Conservation (phyloP, 2,888 invertebrate species). For the Cremastinae sp. region DNA sequence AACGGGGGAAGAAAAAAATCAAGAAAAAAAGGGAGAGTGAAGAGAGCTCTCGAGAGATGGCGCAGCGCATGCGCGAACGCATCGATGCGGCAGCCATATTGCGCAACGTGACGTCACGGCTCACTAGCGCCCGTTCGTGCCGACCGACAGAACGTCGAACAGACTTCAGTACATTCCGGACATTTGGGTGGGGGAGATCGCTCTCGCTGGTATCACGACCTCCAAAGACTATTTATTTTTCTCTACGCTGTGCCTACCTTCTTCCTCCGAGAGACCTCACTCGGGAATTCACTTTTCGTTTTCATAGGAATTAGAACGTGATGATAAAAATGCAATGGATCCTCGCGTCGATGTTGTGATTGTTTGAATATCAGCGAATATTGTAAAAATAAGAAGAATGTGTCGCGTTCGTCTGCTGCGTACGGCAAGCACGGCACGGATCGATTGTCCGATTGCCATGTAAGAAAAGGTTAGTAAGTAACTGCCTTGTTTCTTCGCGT, state of each 20-base stretch:
- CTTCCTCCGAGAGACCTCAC: neutral
- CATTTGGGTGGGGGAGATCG: conserved; percentile 43
- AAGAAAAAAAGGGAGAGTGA: neutral
- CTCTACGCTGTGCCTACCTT: neutral
- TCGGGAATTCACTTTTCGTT: conserved; percentile 43
- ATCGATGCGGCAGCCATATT: conserved; percentile 52
- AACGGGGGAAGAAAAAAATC: neutral
- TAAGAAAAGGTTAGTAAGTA: conserved; percentile 68
- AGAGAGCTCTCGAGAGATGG: neutral
- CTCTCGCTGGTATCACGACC: conserved; percentile 37
- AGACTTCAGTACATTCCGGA: conserved; percentile 57
- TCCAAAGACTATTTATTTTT: conserved; percentile 33
- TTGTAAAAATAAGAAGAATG: conserved; percentile 19
- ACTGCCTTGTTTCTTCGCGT: conserved; percentile 1
- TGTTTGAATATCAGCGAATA: neutral
- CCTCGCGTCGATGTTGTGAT: neutral
- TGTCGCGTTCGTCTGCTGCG: conserved; percentile 50
- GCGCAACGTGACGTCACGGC: conserved; percentile 56
- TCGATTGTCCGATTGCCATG: conserved; percentile 67
- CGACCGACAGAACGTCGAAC: conserved; percentile 1
- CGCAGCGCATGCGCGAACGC: conserved; percentile 32
- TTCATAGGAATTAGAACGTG: conserved; percentile 10
- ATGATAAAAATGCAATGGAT: neutral
- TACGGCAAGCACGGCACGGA: conserved; percentile 61
- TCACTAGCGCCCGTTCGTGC: conserved; percentile 21